Conservation (phyloP, 2,888 invertebrate species). For the Helobdella robusta region DNA sequence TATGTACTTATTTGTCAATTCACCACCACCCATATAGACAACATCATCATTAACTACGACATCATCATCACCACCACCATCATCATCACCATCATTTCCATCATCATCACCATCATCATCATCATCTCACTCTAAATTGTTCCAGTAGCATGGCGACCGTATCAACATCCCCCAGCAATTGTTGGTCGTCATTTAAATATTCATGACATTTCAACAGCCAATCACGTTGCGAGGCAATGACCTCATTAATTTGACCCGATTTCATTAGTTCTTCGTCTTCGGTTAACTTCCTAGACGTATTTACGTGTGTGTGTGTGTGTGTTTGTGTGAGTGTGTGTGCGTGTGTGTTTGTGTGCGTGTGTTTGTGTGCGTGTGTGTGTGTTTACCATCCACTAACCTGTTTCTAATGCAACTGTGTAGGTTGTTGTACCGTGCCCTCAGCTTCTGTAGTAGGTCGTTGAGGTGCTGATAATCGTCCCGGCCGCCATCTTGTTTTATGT, state of each 20-base stretch:
- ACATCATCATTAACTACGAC: no score
- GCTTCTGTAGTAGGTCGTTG: no score
- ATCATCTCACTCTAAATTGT: slow-evolving; percentile 44
- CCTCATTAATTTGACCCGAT: slow-evolving; percentile 47
- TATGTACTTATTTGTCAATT: background rate
- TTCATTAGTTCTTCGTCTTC: slow-evolving; percentile 47
- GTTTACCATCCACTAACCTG: no score
- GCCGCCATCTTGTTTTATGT: no score
- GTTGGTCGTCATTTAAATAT: slow-evolving; percentile 44
- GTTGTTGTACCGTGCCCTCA: no score
- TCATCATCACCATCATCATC: slow-evolving; percentile 6
- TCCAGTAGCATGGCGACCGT: slow-evolving; percentile 48
- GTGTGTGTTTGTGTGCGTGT: no score
- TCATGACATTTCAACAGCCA: slow-evolving; percentile 47
- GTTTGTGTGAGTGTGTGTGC: no score
- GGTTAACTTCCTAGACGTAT: slow-evolving; percentile 41
- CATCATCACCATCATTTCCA: slow-evolving; percentile 1
- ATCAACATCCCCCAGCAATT: slow-evolving; percentile 48
- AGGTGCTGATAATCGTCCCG: no score
- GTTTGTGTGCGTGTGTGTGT: no score
- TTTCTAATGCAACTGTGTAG: no score
- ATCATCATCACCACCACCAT: background rate
- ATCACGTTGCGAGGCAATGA: slow-evolving; percentile 45
- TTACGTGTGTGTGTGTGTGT: no score
- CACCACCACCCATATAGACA: no score